Percentiles rank a stretch among this genome's conserved stretches.
Conservation (phyloP, 1,140 invertebrate genomes). For the Charaxes varanes region DNA sequence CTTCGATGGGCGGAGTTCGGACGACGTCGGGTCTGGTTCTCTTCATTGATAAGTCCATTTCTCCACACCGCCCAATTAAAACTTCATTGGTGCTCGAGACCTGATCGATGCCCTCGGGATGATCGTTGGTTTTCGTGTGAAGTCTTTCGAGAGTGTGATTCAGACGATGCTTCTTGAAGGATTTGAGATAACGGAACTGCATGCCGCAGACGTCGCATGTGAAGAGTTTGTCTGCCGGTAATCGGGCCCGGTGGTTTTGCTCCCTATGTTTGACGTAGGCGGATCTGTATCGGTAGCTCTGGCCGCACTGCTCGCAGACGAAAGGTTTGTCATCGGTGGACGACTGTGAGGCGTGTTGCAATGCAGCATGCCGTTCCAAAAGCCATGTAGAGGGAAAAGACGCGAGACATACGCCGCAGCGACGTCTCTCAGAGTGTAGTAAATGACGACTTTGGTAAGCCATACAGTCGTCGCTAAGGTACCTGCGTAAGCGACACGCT, state of each 20-base stretch:
- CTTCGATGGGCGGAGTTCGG: conserved; percentile 44
- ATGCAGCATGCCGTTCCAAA: conserved; percentile 84
- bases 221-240: conserved; percentile 91
- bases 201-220: conserved; percentile 92
- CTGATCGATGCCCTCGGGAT: conserved; percentile 76
- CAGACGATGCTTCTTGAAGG: conserved; percentile 90
- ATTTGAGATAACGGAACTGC: conserved; percentile 91
- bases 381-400: conserved; percentile 88
- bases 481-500: conserved; percentile 69
- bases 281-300: conserved; percentile 90
- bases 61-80: conserved; percentile 68
- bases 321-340: conserved; percentile 90
- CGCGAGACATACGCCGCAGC: conserved; percentile 86
- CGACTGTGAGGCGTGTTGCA: conserved; percentile 80
- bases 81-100: conserved; percentile 84
- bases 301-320: conserved; percentile 92
- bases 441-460: conserved; percentile 55
- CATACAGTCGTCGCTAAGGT: conserved; percentile 65
- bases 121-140: conserved; percentile 77
- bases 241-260: conserved; percentile 88
- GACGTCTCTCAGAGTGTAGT: conserved; percentile 73
- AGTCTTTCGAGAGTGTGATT: conserved; percentile 89
- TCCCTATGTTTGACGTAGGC: conserved; percentile 92
- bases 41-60: conserved; percentile 70
- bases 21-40: conserved; percentile 40